phyloP scores from a whole-genome alignment of 2,888 invertebrate genomes.

The Tetrapedia diversipes region DNA sequence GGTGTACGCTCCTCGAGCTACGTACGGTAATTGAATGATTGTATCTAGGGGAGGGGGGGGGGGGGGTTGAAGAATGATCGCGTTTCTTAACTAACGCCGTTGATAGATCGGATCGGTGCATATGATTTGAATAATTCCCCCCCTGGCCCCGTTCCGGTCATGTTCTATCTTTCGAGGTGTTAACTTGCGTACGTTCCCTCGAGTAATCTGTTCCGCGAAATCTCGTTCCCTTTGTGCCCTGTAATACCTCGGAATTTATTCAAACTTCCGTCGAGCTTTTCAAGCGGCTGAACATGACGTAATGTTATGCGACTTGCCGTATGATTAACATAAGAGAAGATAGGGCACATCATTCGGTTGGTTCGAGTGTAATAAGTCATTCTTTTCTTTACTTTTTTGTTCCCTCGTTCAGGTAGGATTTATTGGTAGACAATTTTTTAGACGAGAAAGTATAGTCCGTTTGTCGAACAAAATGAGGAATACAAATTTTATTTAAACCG shows the following conservation, averaged over 20 bases:
- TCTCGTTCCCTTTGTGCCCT: neutral
- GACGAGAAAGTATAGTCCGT: too few relatives aligned
- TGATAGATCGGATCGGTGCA: conserved; percentile 1
- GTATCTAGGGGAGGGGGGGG: conserved; percentile 12
- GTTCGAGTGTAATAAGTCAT: too few relatives aligned
- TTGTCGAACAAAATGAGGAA: too few relatives aligned
- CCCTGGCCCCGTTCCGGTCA: too few relatives aligned
- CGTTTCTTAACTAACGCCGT: conserved; percentile 2
- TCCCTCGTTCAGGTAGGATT: too few relatives aligned
- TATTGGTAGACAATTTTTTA: too few relatives aligned
- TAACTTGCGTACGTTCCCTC: neutral
- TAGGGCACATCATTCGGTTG: too few relatives aligned
- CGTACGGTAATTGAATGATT: conserved; percentile 28
- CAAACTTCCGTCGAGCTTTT: neutral
- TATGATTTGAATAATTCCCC: conserved; percentile 5
- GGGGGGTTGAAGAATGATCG: conserved; percentile 5
- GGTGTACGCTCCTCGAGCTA: neutral
- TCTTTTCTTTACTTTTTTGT: too few relatives aligned
- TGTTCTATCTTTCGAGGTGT: neutral
- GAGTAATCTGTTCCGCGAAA: neutral
- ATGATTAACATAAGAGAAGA: neutral
- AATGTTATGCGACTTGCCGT: neutral
- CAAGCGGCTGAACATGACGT: too few relatives aligned
- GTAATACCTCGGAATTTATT: neutral
- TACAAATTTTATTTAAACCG: too few relatives aligned